These are phyloP conservation scores for Stomorhina lunata DNA, from an alignment of 2,888 invertebrate genomes.

Conservation along the genomic window DNA sequence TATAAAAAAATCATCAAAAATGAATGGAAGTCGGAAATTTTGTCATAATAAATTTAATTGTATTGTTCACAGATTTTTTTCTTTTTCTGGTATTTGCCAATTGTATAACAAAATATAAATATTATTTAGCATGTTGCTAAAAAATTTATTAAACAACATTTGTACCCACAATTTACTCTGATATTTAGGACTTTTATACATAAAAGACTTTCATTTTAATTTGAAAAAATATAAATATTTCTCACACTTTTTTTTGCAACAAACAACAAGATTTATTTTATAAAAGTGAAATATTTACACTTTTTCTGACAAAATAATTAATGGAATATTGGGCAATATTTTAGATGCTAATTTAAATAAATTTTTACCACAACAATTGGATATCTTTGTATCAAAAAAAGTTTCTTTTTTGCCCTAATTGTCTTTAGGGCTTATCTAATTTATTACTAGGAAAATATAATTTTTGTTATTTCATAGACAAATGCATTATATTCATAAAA, in stretches of 20 bases:
- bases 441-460: too few relatives aligned
- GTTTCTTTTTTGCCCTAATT: too few relatives aligned
- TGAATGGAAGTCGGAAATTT: neutral
- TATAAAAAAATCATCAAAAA: neutral
- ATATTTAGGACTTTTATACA: neutral
- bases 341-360: too few relatives aligned
- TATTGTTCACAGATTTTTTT: neutral
- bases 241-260: slow-evolving; percentile 12
- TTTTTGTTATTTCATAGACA: too few relatives aligned
- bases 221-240: slow-evolving; percentile 1
- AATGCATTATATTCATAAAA: too few relatives aligned
- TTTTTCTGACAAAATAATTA: too few relatives aligned
- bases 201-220: slow-evolving; percentile 26
- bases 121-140: slow-evolving; percentile 48
- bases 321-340: too few relatives aligned
- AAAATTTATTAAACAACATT: slow-evolving; percentile 22
- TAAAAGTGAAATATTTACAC: too few relatives aligned
- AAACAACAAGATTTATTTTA: neutral
- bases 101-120: slow-evolving; percentile 8
- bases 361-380: too few relatives aligned
- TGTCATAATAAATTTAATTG: slow-evolving; percentile 13
- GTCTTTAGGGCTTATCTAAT: too few relatives aligned
- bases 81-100: neutral
- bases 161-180: too few relatives aligned
- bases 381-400: too few relatives aligned